phyloP scores from a whole-genome alignment of 1,140 invertebrate genomes.

The Musca domestica region DNA sequence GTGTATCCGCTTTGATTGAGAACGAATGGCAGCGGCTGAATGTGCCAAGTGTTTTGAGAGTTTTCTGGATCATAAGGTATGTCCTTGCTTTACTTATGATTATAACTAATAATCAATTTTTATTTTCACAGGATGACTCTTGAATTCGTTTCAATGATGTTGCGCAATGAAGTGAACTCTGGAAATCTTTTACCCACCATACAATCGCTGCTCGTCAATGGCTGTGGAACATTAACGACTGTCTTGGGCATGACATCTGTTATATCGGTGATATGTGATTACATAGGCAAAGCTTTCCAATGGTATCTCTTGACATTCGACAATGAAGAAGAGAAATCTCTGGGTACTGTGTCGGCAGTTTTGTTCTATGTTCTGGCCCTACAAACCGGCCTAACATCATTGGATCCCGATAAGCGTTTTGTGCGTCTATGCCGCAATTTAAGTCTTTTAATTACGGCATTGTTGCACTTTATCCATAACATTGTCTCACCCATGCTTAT shows the following conservation, averaged over 20 bases:
- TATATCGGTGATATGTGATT: conserved; percentile 83
- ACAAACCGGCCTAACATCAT: conserved; percentile 86
- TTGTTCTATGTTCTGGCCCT: conserved; percentile 91
- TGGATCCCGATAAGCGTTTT: conserved; percentile 87
- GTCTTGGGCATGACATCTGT: conserved; percentile 92
- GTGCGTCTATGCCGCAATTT: conserved; percentile 84
- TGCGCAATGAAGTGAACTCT: conserved; percentile 47
- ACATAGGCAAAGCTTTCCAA: conserved; percentile 85
- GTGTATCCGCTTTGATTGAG: conserved; percentile 79
- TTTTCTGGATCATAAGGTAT: conserved; percentile 80
- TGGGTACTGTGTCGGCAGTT: conserved; percentile 89
- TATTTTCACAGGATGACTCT: conserved; percentile 37
- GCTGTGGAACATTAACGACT: conserved; percentile 88
- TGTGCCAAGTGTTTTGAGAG: conserved; percentile 80
- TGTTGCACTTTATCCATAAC: conserved; percentile 87
- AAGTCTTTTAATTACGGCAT: conserved; percentile 84
- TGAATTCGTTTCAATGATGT: conserved; percentile 55
- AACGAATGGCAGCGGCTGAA: conserved; percentile 84
- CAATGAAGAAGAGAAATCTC: conserved; percentile 82
- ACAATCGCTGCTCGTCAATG: conserved; percentile 72
- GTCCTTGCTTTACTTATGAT: not conserved
- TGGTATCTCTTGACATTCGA: conserved; percentile 79
- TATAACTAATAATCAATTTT: not conserved
- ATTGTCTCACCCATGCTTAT: conserved; percentile 85
- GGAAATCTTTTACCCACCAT: conserved; percentile 54